Conservation (phyloP, 2,113 vertebrate species). For the Ammodytes marinus region DNA sequence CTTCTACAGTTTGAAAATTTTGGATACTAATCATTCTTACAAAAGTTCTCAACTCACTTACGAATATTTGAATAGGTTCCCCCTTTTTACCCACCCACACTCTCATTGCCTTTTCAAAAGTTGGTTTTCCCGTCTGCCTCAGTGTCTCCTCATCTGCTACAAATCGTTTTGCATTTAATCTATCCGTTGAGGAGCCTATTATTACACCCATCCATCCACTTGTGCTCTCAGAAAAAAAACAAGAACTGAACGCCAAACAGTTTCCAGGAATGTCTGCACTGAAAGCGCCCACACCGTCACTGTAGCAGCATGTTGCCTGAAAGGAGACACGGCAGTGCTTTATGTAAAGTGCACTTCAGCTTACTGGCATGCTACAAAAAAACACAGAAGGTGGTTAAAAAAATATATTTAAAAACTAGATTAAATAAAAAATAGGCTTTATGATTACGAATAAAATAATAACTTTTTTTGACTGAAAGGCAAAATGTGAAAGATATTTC, state of each 20-base stretch:
- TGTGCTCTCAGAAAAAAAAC: conserved; percentile 28
- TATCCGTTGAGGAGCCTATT: not conserved
- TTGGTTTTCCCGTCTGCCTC: not conserved
- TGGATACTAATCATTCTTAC: not conserved
- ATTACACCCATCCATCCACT: conserved; percentile 3
- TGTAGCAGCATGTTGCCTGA: conserved; percentile 12
- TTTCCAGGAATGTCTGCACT: conserved; percentile 48
- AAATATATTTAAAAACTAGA: not conserved
- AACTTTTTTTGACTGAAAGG: conserved; percentile 1
- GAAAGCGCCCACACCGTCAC: conserved; percentile 33
- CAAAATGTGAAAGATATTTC: conserved; percentile 5
- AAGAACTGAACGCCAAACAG: conserved; percentile 40
- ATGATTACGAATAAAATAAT: not conserved
- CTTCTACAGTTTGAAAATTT: not conserved
- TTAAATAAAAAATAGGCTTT: not conserved
- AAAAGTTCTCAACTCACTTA: not conserved
- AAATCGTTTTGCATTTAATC: not conserved
- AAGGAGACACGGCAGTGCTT: not conserved
- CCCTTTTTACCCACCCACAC: no score
- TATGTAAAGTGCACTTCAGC: not conserved
- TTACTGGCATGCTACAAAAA: conserved; percentile 6
- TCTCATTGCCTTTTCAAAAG: not conserved
- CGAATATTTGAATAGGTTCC: not conserved
- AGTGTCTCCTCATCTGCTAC: not conserved
- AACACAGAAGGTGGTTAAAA: not conserved